phyloP scores from a whole-genome alignment of 2,113 vertebrate genomes.

The Protobothrops flavoviridis region DNA sequence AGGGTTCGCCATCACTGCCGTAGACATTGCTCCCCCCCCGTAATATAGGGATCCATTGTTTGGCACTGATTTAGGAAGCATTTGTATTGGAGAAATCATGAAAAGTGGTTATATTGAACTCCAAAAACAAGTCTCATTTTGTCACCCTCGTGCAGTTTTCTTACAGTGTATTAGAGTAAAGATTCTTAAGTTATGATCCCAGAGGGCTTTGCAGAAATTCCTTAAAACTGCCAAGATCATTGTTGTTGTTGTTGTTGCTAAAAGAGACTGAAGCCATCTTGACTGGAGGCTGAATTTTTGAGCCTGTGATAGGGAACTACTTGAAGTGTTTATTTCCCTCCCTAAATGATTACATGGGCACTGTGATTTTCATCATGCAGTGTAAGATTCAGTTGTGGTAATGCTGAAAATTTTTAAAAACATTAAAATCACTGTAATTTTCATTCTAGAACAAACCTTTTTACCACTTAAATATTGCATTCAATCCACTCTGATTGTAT shows the following conservation, averaged over 20 bases:
- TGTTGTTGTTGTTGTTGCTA: neutral
- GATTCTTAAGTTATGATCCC: neutral
- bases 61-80: neutral
- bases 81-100: neutral
- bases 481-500: neutral
- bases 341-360: neutral
- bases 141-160: neutral
- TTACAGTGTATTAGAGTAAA: neutral
- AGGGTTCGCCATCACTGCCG: no score
- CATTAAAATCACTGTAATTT: neutral
- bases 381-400: neutral
- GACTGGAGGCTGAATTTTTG: neutral
- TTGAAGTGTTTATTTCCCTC: neutral
- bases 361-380: neutral
- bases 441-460: neutral
- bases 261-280: neutral
- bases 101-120: neutral
- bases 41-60: neutral
- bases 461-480: neutral
- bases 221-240: neutral
- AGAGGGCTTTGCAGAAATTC: neutral
- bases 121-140: neutral
- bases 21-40: neutral
- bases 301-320: neutral
- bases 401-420: neutral